These are phyloP conservation scores for Diadophis punctatus DNA, from an alignment of 2,113 vertebrate genomes.

Conservation along the genomic window DNA sequence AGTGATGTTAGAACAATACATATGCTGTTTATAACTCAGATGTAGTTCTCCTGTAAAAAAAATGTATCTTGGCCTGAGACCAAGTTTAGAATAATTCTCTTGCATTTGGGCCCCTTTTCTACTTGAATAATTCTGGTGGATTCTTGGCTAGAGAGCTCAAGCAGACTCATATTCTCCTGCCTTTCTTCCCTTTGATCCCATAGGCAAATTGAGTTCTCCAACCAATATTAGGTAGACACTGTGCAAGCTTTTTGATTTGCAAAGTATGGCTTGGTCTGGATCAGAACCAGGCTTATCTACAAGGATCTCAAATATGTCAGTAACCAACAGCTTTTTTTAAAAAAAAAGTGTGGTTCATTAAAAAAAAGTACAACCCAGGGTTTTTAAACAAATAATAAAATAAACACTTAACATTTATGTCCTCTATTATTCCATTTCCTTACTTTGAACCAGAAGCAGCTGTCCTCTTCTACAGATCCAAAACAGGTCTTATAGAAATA, in stretches of 20 bases:
- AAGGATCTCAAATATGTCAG: not conserved
- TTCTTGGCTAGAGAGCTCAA: not conserved
- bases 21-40: not conserved
- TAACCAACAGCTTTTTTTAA: not conserved
- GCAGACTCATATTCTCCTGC: not conserved
- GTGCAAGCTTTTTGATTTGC: not conserved
- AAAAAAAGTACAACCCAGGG: not conserved
- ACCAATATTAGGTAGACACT: not conserved
- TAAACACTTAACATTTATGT: not conserved
- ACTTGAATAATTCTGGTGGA: not conserved
- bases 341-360: not conserved
- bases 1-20: not conserved
- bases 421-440: not conserved
- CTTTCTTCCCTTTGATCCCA: not conserved
- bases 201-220: not conserved
- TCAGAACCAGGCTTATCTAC: not conserved
- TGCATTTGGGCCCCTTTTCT: not conserved
- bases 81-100: not conserved
- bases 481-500: not conserved
- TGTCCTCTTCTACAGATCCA: not conserved
- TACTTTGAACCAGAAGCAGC: not conserved
- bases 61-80: not conserved
- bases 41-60: not conserved
- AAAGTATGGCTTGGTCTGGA: not conserved
- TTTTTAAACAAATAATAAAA: not conserved